A percentile compares a stretch with the other conserved stretches of the same genome.
phyloP scores from a whole-genome alignment of 1,140 invertebrate genomes.

The Drosophila subobscura region DNA sequence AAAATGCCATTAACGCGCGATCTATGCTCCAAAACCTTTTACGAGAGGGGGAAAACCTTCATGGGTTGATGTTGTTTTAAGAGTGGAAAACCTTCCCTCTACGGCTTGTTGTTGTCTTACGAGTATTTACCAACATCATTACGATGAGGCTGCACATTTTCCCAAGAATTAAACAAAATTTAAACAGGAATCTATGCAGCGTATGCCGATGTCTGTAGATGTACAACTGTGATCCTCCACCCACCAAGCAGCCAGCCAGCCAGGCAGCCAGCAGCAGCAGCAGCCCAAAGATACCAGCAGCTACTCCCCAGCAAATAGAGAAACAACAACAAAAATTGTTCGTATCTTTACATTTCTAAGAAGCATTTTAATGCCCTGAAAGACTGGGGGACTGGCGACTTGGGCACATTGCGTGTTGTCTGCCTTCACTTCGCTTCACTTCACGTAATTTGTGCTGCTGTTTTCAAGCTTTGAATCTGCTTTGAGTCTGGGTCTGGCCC shows the following conservation, averaged over 20 bases:
- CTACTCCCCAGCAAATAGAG: conserved; percentile 20
- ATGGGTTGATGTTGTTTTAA: too few relatives aligned
- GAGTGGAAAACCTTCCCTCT: conserved; percentile 9
- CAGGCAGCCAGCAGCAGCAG: conserved; percentile 3
- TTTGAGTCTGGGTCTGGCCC: conserved; percentile 28
- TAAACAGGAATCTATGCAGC: conserved; percentile 50
- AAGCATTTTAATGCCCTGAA: conserved; percentile 76
- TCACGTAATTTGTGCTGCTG: conserved; percentile 43
- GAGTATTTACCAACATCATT: conserved; percentile 75
- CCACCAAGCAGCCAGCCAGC: conserved; percentile 20
- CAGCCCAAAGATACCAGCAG: neutral
- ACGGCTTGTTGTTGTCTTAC: conserved; percentile 43
- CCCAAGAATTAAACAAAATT: conserved; percentile 73
- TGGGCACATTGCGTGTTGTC: conserved; percentile 53
- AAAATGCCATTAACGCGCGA: conserved; percentile 69
- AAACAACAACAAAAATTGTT: conserved; percentile 47
- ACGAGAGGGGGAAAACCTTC: conserved; percentile 8
- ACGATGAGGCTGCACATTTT: conserved; percentile 77
- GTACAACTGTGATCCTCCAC: conserved; percentile 27
- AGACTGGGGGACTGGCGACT: conserved; percentile 22
- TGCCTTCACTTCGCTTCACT: conserved; percentile 15
- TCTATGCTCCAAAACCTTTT: conserved; percentile 53
- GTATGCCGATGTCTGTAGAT: conserved; percentile 13
- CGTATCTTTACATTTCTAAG: conserved; percentile 75
- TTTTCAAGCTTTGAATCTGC: conserved; percentile 54